Conservation (phyloP, 2,888 invertebrate species). For the Pristionchus fissidentatus region DNA sequence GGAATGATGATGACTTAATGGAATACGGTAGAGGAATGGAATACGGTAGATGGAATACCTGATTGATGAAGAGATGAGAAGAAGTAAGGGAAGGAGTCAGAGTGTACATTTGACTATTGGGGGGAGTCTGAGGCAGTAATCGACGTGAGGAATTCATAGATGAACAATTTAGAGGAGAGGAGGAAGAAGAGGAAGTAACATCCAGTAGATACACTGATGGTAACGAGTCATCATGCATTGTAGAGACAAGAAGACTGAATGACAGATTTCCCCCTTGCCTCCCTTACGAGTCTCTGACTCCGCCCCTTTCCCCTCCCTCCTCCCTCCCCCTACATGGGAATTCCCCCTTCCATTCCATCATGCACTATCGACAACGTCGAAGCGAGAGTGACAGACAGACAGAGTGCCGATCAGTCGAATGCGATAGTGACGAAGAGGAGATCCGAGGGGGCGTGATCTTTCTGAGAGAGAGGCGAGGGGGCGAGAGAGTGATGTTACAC, state of each 20-base stretch:
- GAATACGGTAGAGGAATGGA: not conserved
- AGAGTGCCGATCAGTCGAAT: not conserved
- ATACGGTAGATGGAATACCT: not conserved
- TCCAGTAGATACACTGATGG: conserved; percentile 16
- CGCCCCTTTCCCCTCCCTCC: not conserved
- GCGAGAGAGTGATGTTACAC: conserved; percentile 15
- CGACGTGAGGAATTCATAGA: not conserved
- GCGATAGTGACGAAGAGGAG: conserved; percentile 20
- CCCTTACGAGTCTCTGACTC: not conserved
- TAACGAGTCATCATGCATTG: conserved; percentile 1
- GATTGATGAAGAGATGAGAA: not conserved
- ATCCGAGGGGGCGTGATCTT: conserved; percentile 19
- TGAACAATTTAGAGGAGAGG: too few relatives aligned
- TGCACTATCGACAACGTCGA: not conserved
- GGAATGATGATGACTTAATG: not conserved
- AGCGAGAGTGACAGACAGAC: conserved; percentile 6
- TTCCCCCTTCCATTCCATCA: conserved; percentile 40
- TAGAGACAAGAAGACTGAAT: not conserved
- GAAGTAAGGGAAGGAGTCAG: not conserved
- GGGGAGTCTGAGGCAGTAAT: not conserved
- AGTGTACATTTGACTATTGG: not conserved
- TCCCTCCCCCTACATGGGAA: conserved; percentile 27
- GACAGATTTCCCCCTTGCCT: not conserved
- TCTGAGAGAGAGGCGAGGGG: conserved; percentile 6
- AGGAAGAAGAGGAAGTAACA: not conserved